phyloP scores from a whole-genome alignment of 1,140 invertebrate species.

The Ganaspis sp. region DNA sequence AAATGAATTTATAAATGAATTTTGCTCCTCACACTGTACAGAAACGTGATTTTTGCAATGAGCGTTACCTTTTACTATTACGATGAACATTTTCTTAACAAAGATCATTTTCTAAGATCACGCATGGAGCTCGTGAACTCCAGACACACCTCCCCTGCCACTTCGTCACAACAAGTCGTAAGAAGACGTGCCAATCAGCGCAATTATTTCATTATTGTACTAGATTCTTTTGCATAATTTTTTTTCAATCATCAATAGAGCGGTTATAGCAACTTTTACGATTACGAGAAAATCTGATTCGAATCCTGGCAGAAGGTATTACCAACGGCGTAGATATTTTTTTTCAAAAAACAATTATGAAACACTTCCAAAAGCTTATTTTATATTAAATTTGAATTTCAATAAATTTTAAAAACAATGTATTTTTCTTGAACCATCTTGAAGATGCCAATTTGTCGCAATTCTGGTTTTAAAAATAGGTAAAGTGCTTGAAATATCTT shows the following conservation, averaged over 20 bases:
- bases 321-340: not conserved
- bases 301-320: not conserved
- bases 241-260: slow-evolving; percentile 2
- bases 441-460: too few relatives aligned
- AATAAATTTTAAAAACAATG: too few relatives aligned
- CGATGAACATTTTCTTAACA: not conserved
- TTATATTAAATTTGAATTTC: not conserved
- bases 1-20: not conserved
- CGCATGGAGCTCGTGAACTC: slow-evolving; percentile 1
- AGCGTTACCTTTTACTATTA: slow-evolving; percentile 16
- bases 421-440: too few relatives aligned
- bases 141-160: slow-evolving; percentile 4
- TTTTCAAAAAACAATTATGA: not conserved
- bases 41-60: not conserved
- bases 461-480: too few relatives aligned
- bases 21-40: not conserved
- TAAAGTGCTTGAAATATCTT: too few relatives aligned
- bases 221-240: not conserved
- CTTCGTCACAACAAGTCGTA: not conserved
- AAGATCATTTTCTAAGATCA: slow-evolving; percentile 7
- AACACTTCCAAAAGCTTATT: not conserved
- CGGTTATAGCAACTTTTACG: too few relatives aligned
- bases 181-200: not conserved
- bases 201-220: slow-evolving; percentile 11
- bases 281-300: not conserved